A percentile compares a stretch with the other conserved stretches of the same genome.
These are phyloP conservation scores for Leptinotarsa defecta DNA, from an alignment of 1,140 invertebrate species.

Conservation along the genomic window DNA sequence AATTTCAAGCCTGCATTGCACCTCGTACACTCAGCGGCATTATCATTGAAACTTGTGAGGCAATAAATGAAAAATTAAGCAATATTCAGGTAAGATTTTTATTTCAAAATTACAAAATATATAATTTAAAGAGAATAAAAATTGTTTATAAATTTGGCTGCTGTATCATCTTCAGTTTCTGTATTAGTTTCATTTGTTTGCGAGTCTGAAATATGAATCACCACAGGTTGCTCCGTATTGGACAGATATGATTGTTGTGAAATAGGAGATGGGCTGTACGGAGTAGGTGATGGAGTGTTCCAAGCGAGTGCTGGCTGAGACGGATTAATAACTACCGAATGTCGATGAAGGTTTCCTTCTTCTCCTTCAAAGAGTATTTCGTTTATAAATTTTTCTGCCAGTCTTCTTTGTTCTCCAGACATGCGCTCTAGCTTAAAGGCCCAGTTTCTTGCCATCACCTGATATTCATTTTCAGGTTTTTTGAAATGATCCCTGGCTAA, in stretches of 20 bases:
- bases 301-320: constrained; percentile 11
- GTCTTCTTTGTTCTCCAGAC: constrained; percentile 16
- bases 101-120: constrained; percentile 17
- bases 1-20: constrained; percentile 17
- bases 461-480: constrained; percentile 23
- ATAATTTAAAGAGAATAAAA: constrained; percentile 14
- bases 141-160: constrained; percentile 20
- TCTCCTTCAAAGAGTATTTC: constrained; percentile 23
- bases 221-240: constrained; percentile 19
- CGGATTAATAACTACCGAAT: constrained; percentile 22
- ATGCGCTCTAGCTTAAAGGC: constrained; percentile 21
- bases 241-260: constrained; percentile 18
- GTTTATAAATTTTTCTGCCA: constrained; percentile 24
- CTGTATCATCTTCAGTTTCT: constrained; percentile 17
- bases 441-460: constrained; percentile 18
- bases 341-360: constrained; percentile 24
- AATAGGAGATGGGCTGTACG: constrained; percentile 15
- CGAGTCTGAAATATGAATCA: constrained; percentile 16
- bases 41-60: constrained; percentile 17
- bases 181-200: constrained; percentile 20
- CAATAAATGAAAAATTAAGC: constrained; percentile 17
- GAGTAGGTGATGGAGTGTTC: constrained; percentile 9
- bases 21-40: constrained; percentile 10
- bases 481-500: constrained; percentile 14
- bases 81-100: constrained; percentile 24